Base-by-base conservation (phyloP, 2,113 vertebrate species). In the Odocoileus hemionus region DNA sequence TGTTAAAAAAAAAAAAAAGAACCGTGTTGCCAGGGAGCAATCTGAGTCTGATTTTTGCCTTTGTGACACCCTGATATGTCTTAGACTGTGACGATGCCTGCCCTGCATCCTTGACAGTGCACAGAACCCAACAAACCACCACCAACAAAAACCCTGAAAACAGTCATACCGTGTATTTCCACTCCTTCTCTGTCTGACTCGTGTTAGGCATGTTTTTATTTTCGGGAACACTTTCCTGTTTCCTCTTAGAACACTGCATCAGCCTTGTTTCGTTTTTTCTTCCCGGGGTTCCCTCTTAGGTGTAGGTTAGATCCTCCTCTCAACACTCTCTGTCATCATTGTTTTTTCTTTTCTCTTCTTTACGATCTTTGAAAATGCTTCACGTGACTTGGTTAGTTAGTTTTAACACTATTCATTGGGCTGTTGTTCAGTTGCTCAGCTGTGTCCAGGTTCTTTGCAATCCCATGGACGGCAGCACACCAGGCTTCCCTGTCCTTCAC, bases 131-230 rank as follows among this genome's bases (percentile, higher is more conserved):
- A 8, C 33, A 19, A 83, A 54, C 50, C 50, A 16, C 43, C 1
- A 3, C 8, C 30, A n/a, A 12, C 13, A 14, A 25, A n/a, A 3
- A 50, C 47, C 47, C n/a, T 6, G 1, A 28, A 15, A 7, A 8
- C 3, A 13, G 30, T 36, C 26, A 0, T 23, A 9, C 54, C 2
- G 0, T 17, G 3, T 21, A 19, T 54, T 33, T 88, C 61, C 3
- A 45, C 19, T 33, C 21, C 58, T 64, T 45, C 28, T 28, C 30
- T 54, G 23, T 45, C 9, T 39, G 54, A 13, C 47, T 78, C 43
- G 0, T 0, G 3, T 19, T 30, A n/a, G 54, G 23, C 16, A 0
- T 64, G 4, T 23, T 55, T 76, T 91, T 21, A 39, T 30, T n/a
- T n/a, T 10, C 8, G 3, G 45, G 23, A 23, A 5, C 30, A 26